Evolutionary conservation across 2,888 invertebrate species (phyloP).

Genomic region (Arrhopalites spinosus): DNA sequence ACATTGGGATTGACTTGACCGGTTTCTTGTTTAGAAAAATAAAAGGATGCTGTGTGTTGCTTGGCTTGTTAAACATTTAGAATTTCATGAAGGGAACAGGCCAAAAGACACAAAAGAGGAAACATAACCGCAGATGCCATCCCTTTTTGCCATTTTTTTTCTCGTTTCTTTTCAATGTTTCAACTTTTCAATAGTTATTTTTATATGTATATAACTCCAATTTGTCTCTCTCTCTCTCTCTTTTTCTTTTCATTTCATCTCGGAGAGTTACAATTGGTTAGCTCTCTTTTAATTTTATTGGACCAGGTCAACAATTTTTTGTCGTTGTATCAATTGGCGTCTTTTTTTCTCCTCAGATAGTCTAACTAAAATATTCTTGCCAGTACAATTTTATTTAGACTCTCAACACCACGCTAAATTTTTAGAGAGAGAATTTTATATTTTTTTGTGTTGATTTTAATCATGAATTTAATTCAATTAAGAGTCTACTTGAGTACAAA

Average conservation of each 20-base stretch:
- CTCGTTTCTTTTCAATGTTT: background rate
- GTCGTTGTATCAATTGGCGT: background rate
- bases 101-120: background rate
- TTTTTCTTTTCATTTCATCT: background rate
- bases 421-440: too few species aligned
- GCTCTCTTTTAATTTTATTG: constrained; percentile 18
- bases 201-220: background rate
- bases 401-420: too few species aligned
- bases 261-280: constrained; percentile 21
- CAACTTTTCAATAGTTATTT: background rate
- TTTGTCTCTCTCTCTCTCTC: background rate
- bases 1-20: too few species aligned
- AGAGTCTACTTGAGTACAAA: too few species aligned
- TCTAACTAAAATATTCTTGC: too few species aligned
- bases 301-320: constrained; percentile 18
- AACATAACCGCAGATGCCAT: constrained; percentile 25
- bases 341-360: too few species aligned
- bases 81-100: background rate
- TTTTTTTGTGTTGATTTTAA: too few species aligned
- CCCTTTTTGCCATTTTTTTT: background rate
- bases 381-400: too few species aligned
- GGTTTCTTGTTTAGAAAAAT: too few species aligned
- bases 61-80: too few species aligned
- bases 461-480: too few species aligned
- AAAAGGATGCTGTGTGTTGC: too few species aligned